phyloP scores from a whole-genome alignment of 2,113 vertebrate species.

The Erinaceus europaeus region DNA sequence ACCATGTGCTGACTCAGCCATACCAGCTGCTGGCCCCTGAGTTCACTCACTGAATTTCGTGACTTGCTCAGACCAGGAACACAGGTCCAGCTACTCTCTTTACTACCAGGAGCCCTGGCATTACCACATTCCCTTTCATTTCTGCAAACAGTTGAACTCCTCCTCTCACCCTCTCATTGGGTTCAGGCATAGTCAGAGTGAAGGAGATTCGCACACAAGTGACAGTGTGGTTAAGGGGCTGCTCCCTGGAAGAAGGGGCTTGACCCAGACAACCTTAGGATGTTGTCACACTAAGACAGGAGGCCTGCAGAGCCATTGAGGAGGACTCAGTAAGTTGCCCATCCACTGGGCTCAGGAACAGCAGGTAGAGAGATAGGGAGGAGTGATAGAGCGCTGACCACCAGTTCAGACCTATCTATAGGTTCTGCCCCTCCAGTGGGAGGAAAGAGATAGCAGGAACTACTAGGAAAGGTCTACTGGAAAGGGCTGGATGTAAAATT shows the following conservation, averaged over 20 bases:
- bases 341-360: neutral
- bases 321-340: neutral
- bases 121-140: neutral
- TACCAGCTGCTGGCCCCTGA: neutral
- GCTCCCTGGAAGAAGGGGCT: no score
- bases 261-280: neutral
- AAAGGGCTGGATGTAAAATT: accelerated
- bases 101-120: neutral
- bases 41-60: neutral
- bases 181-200: neutral
- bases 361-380: neutral
- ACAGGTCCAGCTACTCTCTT: neutral
- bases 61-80: neutral
- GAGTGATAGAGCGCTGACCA: neutral
- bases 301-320: accelerated
- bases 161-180: neutral
- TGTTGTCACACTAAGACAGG: neutral
- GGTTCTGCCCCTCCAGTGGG: neutral
- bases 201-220: neutral
- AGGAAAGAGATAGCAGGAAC: neutral
- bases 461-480: neutral
- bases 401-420: neutral
- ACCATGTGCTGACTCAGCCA: neutral
- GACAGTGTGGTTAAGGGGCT: no score
- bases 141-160: neutral